These are phyloP conservation scores for Sphinx pinastri DNA, from an alignment of 2,888 invertebrate species.

Conservation along the genomic window DNA sequence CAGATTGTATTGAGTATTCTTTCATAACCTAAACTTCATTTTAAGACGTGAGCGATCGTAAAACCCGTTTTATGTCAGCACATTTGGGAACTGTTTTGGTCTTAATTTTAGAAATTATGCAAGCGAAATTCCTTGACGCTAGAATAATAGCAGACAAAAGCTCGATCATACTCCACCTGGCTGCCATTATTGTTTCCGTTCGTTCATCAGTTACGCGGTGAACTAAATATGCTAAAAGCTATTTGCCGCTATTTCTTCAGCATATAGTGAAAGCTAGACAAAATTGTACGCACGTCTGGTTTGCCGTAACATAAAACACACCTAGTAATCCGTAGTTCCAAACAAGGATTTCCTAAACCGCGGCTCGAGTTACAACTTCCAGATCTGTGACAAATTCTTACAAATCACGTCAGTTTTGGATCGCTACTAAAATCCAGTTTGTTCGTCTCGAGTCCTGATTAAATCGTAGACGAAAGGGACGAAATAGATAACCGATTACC, in stretches of 20 bases:
- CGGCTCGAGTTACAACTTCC: background rate
- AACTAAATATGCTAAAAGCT: slow-evolving; percentile 10
- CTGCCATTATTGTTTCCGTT: slow-evolving; percentile 2
- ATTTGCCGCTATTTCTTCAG: slow-evolving; percentile 2
- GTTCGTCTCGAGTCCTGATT: background rate
- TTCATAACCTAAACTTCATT: slow-evolving; percentile 73
- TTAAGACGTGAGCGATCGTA: slow-evolving; percentile 69
- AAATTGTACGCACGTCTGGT: slow-evolving; percentile 10
- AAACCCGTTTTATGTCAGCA: slow-evolving; percentile 70
- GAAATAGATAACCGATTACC: background rate
- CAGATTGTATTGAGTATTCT: slow-evolving; percentile 70
- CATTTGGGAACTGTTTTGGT: slow-evolving; percentile 62
- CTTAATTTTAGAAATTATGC: slow-evolving; percentile 70
- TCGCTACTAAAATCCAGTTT: slow-evolving; percentile 2
- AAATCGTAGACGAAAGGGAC: background rate
- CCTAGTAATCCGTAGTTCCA: slow-evolving; percentile 15
- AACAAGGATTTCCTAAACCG: slow-evolving; percentile 22
- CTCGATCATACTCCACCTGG: slow-evolving; percentile 21
- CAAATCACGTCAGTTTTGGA: background rate
- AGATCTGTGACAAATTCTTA: slow-evolving; percentile 14
- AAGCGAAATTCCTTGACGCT: slow-evolving; percentile 39
- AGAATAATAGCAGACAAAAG: slow-evolving; percentile 23
- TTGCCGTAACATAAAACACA: slow-evolving; percentile 9
- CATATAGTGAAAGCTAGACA: slow-evolving; percentile 11
- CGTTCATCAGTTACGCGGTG: slow-evolving; percentile 4